A percentile compares a stretch with the other conserved stretches of the same genome.
phyloP scores from a whole-genome alignment of 1,140 invertebrate species.

The Bombyx mandarina region DNA sequence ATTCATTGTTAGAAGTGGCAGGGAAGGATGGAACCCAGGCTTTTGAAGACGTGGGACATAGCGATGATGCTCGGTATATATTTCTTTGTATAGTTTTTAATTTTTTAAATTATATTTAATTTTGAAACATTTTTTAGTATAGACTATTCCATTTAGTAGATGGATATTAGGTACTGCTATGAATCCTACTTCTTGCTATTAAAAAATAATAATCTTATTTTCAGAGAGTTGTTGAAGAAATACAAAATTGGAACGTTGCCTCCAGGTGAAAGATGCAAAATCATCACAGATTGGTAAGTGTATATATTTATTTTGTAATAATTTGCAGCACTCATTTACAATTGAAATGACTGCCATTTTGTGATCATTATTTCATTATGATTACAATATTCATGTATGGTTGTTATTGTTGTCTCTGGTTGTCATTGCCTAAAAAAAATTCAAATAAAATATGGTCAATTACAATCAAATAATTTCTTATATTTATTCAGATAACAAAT shows the following conservation, averaged over 20 bases:
- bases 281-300: constrained; percentile 16
- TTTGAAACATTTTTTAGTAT: neutral
- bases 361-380: too few species aligned
- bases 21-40: constrained; percentile 83
- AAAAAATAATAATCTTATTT: constrained; percentile 18
- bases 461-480: too few species aligned
- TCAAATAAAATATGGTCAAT: too few species aligned
- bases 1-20: constrained; percentile 82
- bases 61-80: constrained; percentile 77
- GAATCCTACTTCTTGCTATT: neutral
- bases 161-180: neutral
- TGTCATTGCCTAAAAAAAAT: too few species aligned
- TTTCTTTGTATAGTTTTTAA: neutral
- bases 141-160: neutral
- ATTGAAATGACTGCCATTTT: too few species aligned
- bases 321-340: too few species aligned
- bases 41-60: constrained; percentile 93
- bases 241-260: constrained; percentile 86
- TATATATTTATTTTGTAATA: neutral
- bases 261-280: constrained; percentile 23
- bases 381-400: too few species aligned
- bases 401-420: too few species aligned
- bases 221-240: constrained; percentile 86
- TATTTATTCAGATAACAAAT: too few species aligned
- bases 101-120: neutral